Evolutionary conservation across 2,888 invertebrate genomes (phyloP).

Genomic region (Lycophotia porphyrea): DNA sequence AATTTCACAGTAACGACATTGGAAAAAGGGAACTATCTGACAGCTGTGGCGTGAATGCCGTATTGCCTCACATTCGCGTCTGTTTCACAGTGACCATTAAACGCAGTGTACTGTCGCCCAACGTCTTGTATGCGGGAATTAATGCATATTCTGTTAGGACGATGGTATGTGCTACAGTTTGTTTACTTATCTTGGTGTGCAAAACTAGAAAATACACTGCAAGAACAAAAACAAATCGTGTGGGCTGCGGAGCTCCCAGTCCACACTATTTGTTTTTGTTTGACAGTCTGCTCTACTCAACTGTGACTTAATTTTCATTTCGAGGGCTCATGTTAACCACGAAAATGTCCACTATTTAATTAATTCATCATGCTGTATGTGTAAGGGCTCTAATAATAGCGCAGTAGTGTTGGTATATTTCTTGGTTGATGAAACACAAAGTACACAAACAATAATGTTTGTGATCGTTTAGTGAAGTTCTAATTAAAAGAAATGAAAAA

Average conservation of each 20-base stretch:
- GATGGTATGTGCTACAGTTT: conserved; percentile 40
- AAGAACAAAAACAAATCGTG: not conserved
- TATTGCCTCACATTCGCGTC: conserved; percentile 8
- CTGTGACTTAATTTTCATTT: not conserved
- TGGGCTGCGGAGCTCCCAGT: no score
- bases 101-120: conserved; percentile 22
- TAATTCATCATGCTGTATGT: not conserved
- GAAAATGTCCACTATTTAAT: not conserved
- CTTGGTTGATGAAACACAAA: conserved; percentile 41
- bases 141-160: conserved; percentile 49
- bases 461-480: conserved; percentile 22
- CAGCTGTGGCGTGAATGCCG: not conserved
- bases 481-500: conserved; percentile 41
- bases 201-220: not conserved
- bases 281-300: not conserved
- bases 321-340: not conserved
- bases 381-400: conserved; percentile 36
- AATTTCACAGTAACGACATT: not conserved
- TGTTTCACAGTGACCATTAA: conserved; percentile 32
- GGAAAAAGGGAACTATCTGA: not conserved
- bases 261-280: no score
- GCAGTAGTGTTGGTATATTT: conserved; percentile 16
- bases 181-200: conserved; percentile 37
- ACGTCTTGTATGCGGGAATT: conserved; percentile 28
- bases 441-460: conserved; percentile 42